Base-by-base conservation (phyloP, 2,888 invertebrate genomes). In the Pelosia muscerda region DNA sequence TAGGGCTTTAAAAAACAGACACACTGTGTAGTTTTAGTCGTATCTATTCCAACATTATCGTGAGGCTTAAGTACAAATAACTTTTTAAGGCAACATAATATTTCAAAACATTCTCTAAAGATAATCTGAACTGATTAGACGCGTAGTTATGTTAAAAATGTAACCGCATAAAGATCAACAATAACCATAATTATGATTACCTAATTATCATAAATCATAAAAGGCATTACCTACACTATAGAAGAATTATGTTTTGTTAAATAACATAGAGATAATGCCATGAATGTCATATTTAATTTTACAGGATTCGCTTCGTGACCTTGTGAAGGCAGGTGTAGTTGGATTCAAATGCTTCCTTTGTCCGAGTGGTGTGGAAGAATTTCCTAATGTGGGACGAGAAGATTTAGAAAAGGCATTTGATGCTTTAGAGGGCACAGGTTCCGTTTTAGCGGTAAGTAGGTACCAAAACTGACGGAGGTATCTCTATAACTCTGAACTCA, bases 281-380 rank as follows among this genome's bases (percentile, higher is more conserved):
- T 55, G 54, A 55, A 11, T 8, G 10, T 22, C 4, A 23, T 54
- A 2, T 54, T 54, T 25, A 25, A 26, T 42, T 15, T 88, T 89
- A 53, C 84, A 96, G 96, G 90, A 93, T 73, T 96, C 96, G 0
- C 87, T 97, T 31, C 86, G 89, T 49, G 92, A 94, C 11, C 88
- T 97, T 71, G 92, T 97, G 0, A 88, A 95, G 11, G 96, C 95
- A 64, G 97, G 97, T 2, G 97, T 97, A 0, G 96, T 97, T 38
- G 97, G 97, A 2, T 96, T 97, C 78, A 97, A 97, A 89, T 97
- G 97, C 84, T 97, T 97, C 72, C 90, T 97, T 3, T 96, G 96
- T 77, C 96, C 96, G 0, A 96, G 96, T 71, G 96, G 97, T 1
- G 95, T 96, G 0, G 96, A 96, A 0, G 97, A 97, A 85, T 97